phyloP scores from a whole-genome alignment of 2,888 invertebrate genomes.

The Polietes domitor region DNA sequence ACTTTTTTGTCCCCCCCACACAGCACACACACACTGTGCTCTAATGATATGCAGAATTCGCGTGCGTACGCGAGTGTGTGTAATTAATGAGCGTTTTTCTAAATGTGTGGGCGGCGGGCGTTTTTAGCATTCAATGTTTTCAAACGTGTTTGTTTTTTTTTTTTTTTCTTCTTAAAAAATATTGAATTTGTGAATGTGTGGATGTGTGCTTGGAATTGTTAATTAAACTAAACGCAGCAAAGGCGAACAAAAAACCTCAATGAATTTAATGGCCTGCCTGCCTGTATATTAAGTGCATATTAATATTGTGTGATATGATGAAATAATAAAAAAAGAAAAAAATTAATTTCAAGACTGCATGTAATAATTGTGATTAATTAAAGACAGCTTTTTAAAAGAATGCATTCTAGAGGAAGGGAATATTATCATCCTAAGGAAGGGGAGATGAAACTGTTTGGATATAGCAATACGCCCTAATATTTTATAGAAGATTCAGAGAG shows the following conservation, averaged over 20 bases:
- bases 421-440: too few species aligned
- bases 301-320: background rate
- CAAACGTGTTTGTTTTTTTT: background rate
- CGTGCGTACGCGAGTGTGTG: background rate
- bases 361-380: background rate
- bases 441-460: too few species aligned
- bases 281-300: constrained; percentile 30
- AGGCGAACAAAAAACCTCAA: constrained; percentile 19
- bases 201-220: constrained; percentile 37
- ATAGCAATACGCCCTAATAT: too few species aligned
- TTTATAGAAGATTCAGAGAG: too few species aligned
- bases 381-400: background rate
- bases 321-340: background rate
- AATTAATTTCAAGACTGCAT: constrained; percentile 1
- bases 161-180: background rate
- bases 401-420: too few species aligned
- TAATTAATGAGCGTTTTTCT: background rate
- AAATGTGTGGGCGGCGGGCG: background rate
- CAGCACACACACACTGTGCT: background rate
- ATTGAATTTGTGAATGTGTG: background rate
- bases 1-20: background rate
- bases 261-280: constrained; percentile 31
- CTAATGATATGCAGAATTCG: background rate
- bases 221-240: constrained; percentile 24
- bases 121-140: background rate